Conservation (phyloP, 1,140 invertebrate genomes). For the Mesaphorura yosii region DNA sequence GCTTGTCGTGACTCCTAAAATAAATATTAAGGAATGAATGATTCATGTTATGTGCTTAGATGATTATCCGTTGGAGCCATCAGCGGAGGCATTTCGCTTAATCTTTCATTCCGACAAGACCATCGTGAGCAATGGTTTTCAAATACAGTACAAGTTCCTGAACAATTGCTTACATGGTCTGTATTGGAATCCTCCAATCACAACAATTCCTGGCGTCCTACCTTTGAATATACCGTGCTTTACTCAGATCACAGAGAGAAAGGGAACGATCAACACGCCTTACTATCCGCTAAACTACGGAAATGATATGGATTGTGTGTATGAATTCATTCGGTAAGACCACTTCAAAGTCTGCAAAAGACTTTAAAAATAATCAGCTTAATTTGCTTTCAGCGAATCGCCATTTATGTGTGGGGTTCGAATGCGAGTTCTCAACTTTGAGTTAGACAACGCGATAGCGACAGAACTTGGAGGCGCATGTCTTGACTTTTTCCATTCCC, state of each 20-base stretch:
- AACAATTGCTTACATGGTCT: constrained; percentile 33
- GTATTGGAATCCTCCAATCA: constrained; percentile 33
- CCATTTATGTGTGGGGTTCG: constrained; percentile 35
- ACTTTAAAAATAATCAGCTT: not conserved
- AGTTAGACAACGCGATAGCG: constrained; percentile 32
- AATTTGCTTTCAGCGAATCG: constrained; percentile 29
- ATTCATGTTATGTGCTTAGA: constrained; percentile 28
- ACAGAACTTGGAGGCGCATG: constrained; percentile 36
- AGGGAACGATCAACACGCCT: constrained; percentile 36
- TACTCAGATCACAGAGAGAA: constrained; percentile 34
- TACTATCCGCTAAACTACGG: constrained; percentile 35
- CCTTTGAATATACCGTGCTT: constrained; percentile 32
- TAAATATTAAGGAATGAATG: not conserved
- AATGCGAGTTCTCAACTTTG: constrained; percentile 34
- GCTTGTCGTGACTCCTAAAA: too few relatives aligned
- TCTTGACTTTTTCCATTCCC: constrained; percentile 36
- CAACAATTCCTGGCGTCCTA: constrained; percentile 33
- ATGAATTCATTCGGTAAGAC: constrained; percentile 36
- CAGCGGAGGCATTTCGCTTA: constrained; percentile 34
- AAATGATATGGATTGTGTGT: constrained; percentile 35
- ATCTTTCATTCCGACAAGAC: constrained; percentile 33
- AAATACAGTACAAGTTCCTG: constrained; percentile 33
- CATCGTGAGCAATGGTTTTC: constrained; percentile 31
- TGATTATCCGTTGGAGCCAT: constrained; percentile 36
- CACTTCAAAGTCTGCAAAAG: not conserved